A percentile compares a stretch with the other conserved stretches of the same genome.
phyloP scores from a whole-genome alignment of 2,888 invertebrate genomes.

The Drosophila affinis region DNA sequence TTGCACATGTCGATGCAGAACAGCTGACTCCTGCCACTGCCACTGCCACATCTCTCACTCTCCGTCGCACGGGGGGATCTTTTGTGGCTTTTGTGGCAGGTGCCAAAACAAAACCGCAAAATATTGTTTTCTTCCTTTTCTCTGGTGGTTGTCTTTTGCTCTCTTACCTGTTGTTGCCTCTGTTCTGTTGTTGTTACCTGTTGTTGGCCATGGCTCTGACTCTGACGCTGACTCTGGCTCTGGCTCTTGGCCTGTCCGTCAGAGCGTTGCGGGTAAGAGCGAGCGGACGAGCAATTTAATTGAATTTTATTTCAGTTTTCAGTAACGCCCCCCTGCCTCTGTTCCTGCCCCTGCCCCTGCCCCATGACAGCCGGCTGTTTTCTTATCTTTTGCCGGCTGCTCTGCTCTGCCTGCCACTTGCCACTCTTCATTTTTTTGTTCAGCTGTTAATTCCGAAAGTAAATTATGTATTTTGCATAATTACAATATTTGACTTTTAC shows the following conservation, averaged over 20 bases:
- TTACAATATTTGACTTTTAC: slow-evolving; percentile 77
- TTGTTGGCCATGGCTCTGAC: slow-evolving; percentile 44
- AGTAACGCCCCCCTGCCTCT: slow-evolving; percentile 65
- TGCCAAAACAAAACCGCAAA: slow-evolving; percentile 69
- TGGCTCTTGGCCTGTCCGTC: slow-evolving; percentile 23
- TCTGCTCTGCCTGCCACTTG: slow-evolving; percentile 20
- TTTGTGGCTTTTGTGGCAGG: slow-evolving; percentile 64
- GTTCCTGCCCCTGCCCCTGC: neutral
- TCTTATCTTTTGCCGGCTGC: slow-evolving; percentile 48
- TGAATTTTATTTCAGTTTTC: slow-evolving; percentile 73
- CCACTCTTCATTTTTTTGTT: slow-evolving; percentile 38
- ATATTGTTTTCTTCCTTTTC: slow-evolving; percentile 37
- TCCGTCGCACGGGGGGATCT: neutral
- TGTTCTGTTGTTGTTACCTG: slow-evolving; percentile 43
- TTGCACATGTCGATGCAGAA: slow-evolving; percentile 53
- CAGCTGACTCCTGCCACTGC: slow-evolving; percentile 57
- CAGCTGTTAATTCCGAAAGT: slow-evolving; percentile 77
- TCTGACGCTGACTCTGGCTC: slow-evolving; percentile 18
- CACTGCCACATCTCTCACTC: neutral
- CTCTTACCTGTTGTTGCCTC: slow-evolving; percentile 11
- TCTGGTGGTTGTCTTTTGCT: slow-evolving; percentile 9
- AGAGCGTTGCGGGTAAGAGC: slow-evolving; percentile 60
- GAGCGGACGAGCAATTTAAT: slow-evolving; percentile 64
- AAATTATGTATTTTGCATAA: slow-evolving; percentile 78
- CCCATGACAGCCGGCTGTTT: neutral